phyloP scores from a whole-genome alignment of 2,113 vertebrate genomes.

The Haplotaxodon microlepis region DNA sequence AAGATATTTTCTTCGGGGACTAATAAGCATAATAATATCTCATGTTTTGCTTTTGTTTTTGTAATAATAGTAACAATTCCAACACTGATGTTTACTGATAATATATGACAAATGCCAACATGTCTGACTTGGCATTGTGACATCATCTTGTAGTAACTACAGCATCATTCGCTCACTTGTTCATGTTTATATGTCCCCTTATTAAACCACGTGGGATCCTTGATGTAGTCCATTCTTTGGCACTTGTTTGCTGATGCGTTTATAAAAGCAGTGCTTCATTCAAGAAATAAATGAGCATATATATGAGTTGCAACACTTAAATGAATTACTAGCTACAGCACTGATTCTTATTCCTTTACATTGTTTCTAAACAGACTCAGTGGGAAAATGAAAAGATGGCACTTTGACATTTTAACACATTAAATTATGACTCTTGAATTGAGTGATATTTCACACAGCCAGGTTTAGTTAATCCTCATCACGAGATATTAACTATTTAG shows the following conservation, averaged over 20 bases:
- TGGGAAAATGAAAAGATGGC: not conserved
- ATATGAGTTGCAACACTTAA: not conserved
- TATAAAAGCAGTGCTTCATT: not conserved
- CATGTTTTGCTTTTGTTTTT: not conserved
- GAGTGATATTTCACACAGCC: not conserved
- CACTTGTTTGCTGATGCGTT: not conserved
- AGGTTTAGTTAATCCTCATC: not conserved
- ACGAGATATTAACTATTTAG: not conserved
- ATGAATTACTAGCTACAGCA: not conserved
- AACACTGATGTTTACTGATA: not conserved
- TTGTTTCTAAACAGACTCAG: not conserved
- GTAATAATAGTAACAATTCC: not conserved
- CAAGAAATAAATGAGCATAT: not conserved
- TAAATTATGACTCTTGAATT: not conserved
- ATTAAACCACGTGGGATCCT: not conserved
- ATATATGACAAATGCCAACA: not conserved
- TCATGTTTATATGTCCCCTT: not conserved
- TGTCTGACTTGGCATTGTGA: not conserved
- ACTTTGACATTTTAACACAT: not conserved
- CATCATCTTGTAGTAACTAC: not conserved
- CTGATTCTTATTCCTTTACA: not conserved
- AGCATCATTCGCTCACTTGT: not conserved
- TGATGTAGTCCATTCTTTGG: not conserved
- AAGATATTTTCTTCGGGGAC: not conserved
- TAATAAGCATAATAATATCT: not conserved